Conservation (phyloP, 2,797 vertebrate genomes). For the Onychomys torridus region DNA sequence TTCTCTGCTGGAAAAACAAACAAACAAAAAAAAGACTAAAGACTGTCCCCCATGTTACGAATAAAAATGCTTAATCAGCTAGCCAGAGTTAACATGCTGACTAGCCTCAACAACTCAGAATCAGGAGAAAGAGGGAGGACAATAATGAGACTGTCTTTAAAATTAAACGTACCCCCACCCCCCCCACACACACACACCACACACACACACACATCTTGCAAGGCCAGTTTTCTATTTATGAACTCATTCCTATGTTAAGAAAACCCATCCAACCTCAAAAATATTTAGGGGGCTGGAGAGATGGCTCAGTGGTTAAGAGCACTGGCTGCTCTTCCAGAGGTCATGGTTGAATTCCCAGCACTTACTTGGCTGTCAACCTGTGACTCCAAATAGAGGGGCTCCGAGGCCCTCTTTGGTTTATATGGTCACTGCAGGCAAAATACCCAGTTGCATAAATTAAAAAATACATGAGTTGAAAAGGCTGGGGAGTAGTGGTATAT, state of each 20-base stretch:
- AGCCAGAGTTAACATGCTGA: not conserved
- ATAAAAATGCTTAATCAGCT: conserved; percentile 1
- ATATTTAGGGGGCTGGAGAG: not conserved
- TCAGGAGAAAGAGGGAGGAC: no score
- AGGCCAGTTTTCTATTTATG: conserved; percentile 4
- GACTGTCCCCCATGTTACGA: not conserved
- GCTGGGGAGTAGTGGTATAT: not conserved
- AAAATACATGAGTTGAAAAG: not conserved
- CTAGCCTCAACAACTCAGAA: not conserved
- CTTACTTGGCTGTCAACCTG: not conserved
- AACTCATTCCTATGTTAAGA: conserved; percentile 26
- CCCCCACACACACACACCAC: not conserved
- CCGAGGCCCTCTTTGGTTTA: not conserved
- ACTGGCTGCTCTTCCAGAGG: not conserved
- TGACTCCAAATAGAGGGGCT: not conserved
- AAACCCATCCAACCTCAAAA: conserved; percentile 26
- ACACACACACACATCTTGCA: not conserved
- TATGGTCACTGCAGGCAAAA: not conserved
- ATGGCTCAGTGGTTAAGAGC: not conserved
- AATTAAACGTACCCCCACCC: no score
- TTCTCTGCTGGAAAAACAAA: conserved; percentile 52
- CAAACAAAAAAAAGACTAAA: conserved; percentile 30
- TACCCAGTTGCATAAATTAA: not conserved
- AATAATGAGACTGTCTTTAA: not conserved
- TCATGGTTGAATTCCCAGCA: not conserved